Evolutionary conservation across 2,797 vertebrate genomes (phyloP), one percentile per base, ranked within the genome.

Genomic region (Onychomys leucogaster): DNA sequence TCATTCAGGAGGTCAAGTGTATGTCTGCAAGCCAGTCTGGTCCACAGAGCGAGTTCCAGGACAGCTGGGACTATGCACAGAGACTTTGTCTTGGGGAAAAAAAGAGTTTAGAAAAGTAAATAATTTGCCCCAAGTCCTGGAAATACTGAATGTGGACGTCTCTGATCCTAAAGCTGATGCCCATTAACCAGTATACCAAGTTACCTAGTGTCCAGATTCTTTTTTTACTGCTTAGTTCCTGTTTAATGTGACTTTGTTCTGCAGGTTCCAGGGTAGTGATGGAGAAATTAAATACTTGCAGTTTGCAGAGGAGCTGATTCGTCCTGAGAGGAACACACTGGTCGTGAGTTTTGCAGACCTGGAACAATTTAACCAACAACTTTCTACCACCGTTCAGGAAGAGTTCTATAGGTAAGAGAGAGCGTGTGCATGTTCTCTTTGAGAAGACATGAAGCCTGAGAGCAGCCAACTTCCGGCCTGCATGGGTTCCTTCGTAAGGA

Each of bases 291-390:
- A 99, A 97, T 99, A 99, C 91, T 98, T 99, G 94, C 99, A 96
- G 2, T 99, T 99, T 95, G 99, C 99, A 2, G 99, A 99, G 86
- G 99, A 99, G 96, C 98, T 99, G 95, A 99, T 99, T 97, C 98
- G 99, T 77, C 99, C 99, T 0, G 99, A 99, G 98, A 99, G 99
- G 96, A 99, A 99, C 98, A 99, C 99, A 0, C 94, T 99, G 96
- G 97, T 99, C 11, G 99, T 99, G 59, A 99, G 99, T 99, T 99
- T 99, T 98, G 98, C 97, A 0, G 99, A 99, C 96, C 97, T 99
- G 98, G 99, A 99, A 96, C 99, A 99, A 90, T 99, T 99, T 98
- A 99, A 99, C 98, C 99, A 99, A 98, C 99, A 99, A 97, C 99
- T 99, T 97, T 99, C 99, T 12, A 99, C 99, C 93, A 99, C 99